Conservation (phyloP, 2,888 invertebrate genomes). For the Atethmia centrago region DNA sequence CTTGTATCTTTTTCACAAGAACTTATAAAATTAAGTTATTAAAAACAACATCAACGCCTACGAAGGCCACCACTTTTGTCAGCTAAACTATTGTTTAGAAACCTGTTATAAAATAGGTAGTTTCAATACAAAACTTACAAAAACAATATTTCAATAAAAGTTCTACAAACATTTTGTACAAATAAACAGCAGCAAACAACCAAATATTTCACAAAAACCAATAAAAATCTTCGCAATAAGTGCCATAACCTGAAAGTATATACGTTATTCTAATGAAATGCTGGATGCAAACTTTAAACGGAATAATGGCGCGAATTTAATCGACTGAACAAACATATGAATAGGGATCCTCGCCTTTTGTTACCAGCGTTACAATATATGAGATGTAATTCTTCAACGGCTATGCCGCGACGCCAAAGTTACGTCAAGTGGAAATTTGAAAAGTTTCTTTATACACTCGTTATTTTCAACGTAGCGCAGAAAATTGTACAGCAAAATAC, state of each 20-base stretch:
- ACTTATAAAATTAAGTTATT: no score
- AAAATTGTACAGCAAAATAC: slow-evolving; percentile 53
- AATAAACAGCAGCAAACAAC: background rate
- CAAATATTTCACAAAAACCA: slow-evolving; percentile 16
- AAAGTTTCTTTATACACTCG: slow-evolving; percentile 65
- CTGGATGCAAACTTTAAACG: slow-evolving; percentile 63
- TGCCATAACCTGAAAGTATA: slow-evolving; percentile 28
- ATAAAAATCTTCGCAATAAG: slow-evolving; percentile 28
- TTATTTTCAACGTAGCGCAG: slow-evolving; percentile 52
- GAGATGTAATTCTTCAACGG: slow-evolving; percentile 68
- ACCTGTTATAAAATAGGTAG: no score
- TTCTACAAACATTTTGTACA: background rate
- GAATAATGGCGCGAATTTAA: slow-evolving; percentile 68
- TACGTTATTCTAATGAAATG: slow-evolving; percentile 63
- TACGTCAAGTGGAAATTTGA: slow-evolving; percentile 67
- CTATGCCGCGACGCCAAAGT: slow-evolving; percentile 54
- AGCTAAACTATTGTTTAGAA: background rate
- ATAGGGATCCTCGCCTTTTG: slow-evolving; percentile 65
- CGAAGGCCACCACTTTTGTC: background rate
- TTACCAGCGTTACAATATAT: slow-evolving; percentile 66
- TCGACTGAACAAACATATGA: slow-evolving; percentile 71
- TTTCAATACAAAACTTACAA: background rate
- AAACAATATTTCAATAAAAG: background rate
- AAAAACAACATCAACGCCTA: background rate
- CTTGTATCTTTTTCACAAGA: no score